A percentile compares a stretch with the other conserved stretches of the same genome.
phyloP scores from a whole-genome alignment of 2,888 invertebrate genomes.

The Smittia aterrima region DNA sequence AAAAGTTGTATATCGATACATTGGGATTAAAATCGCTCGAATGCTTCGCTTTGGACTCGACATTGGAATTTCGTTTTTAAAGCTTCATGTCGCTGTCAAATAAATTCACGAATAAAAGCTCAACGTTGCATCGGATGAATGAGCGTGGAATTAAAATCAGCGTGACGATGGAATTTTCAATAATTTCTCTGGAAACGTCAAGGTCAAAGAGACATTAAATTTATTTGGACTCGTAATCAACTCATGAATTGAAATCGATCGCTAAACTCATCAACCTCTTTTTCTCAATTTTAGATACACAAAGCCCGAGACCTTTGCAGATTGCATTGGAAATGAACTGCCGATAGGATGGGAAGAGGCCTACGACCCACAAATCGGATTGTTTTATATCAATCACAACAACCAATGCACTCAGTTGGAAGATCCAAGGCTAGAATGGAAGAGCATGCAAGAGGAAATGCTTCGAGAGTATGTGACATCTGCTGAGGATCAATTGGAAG shows the following conservation, averaged over 20 bases:
- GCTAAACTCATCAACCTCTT: too few species aligned
- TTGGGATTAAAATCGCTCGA: too few species aligned
- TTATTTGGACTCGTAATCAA: too few species aligned
- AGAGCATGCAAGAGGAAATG: slow-evolving; percentile 95
- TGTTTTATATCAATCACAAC: slow-evolving; percentile 96
- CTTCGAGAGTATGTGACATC: slow-evolving; percentile 92
- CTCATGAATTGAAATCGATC: too few species aligned
- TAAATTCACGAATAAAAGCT: too few species aligned
- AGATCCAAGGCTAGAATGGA: slow-evolving; percentile 96
- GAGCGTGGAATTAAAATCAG: too few species aligned
- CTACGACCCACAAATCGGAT: slow-evolving; percentile 89
- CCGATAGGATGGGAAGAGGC: slow-evolving; percentile 98
- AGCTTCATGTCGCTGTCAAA: too few species aligned
- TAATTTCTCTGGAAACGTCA: not conserved
- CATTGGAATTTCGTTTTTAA: too few species aligned
- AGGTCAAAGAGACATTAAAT: not conserved
- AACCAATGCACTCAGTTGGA: slow-evolving; percentile 94
- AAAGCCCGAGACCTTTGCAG: slow-evolving; percentile 95
- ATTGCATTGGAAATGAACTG: slow-evolving; percentile 95
- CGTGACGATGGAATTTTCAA: too few species aligned
- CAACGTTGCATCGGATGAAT: too few species aligned
- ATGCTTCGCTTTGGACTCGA: too few species aligned
- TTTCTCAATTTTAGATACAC: slow-evolving; percentile 75
- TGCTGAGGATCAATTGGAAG: slow-evolving; percentile 93
- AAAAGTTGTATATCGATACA: too few species aligned